These are phyloP conservation scores for Philaenus spumarius DNA, from an alignment of 1,140 invertebrate species.

Conservation along the genomic window DNA sequence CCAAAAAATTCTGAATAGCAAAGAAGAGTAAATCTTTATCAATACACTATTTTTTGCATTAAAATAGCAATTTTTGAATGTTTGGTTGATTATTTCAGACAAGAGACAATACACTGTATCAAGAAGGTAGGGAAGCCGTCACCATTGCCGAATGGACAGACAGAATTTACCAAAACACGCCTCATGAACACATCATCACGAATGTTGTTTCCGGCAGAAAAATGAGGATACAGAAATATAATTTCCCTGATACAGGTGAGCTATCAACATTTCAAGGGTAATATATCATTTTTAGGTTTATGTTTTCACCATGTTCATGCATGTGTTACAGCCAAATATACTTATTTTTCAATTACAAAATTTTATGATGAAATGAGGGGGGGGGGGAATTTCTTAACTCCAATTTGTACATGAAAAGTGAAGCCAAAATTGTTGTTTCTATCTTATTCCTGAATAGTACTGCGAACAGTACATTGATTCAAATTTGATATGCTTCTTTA, in stretches of 20 bases:
- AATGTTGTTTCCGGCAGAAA: constrained; percentile 86
- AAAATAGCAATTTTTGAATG: too few relatives aligned
- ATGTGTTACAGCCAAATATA: neutral
- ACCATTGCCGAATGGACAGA: constrained; percentile 87
- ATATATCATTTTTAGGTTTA: neutral
- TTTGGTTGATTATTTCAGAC: constrained; percentile 45
- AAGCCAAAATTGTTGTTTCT: too few relatives aligned
- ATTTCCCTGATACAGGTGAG: constrained; percentile 81
- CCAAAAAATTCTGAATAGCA: too few relatives aligned
- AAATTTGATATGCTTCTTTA: too few relatives aligned
- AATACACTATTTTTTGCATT: too few relatives aligned
- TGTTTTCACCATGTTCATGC: neutral
- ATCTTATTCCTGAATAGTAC: too few relatives aligned
- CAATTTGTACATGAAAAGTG: too few relatives aligned
- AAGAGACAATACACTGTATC: constrained; percentile 70
- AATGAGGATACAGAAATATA: constrained; percentile 88
- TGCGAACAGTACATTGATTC: too few relatives aligned
- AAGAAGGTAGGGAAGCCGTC: constrained; percentile 82
- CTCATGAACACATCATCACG: constrained; percentile 86
- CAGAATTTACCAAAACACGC: constrained; percentile 87
- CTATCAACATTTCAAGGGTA: too few relatives aligned
- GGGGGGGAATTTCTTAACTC: neutral
- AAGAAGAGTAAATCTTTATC: too few relatives aligned
- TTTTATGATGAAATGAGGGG: neutral
- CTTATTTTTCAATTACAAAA: neutral